Conservation (phyloP, 2,797 vertebrate species). For the Pseudochirops cupreus region DNA sequence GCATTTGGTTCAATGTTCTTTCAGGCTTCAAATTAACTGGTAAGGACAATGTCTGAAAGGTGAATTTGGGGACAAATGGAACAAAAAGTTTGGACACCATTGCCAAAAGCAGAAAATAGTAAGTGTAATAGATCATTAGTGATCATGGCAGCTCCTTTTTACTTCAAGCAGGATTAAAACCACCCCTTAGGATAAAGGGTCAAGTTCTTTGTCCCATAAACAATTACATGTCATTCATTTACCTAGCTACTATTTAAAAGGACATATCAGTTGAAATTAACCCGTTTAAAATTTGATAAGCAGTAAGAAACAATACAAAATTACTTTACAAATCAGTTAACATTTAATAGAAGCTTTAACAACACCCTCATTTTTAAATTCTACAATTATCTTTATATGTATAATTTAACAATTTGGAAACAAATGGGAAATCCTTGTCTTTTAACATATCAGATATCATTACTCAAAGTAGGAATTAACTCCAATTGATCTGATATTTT, state of each 20-base stretch:
- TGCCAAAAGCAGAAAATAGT: neutral
- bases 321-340: slow-evolving; percentile 50
- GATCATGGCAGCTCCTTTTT: slow-evolving; percentile 35
- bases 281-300: neutral
- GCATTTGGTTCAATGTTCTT: neutral
- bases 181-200: neutral
- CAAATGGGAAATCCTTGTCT: slow-evolving; percentile 44
- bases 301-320: slow-evolving; percentile 33
- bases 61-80: neutral
- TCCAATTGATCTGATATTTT: slow-evolving; percentile 38
- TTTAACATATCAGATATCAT: slow-evolving; percentile 44
- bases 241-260: neutral
- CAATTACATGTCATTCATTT: slow-evolving; percentile 19
- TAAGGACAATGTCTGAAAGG: neutral
- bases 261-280: slow-evolving; percentile 3
- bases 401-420: slow-evolving; percentile 27
- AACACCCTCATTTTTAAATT: slow-evolving; percentile 51
- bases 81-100: neutral
- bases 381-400: slow-evolving; percentile 12
- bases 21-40: neutral
- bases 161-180: slow-evolving; percentile 29
- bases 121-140: neutral
- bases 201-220: neutral
- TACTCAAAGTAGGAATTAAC: slow-evolving; percentile 17
- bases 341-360: slow-evolving; percentile 39